Evolutionary conservation across 2,797 vertebrate genomes (phyloP), one percentile per base, ranked within the genome.

Genomic region (Pseudomugil gertrudae): DNA sequence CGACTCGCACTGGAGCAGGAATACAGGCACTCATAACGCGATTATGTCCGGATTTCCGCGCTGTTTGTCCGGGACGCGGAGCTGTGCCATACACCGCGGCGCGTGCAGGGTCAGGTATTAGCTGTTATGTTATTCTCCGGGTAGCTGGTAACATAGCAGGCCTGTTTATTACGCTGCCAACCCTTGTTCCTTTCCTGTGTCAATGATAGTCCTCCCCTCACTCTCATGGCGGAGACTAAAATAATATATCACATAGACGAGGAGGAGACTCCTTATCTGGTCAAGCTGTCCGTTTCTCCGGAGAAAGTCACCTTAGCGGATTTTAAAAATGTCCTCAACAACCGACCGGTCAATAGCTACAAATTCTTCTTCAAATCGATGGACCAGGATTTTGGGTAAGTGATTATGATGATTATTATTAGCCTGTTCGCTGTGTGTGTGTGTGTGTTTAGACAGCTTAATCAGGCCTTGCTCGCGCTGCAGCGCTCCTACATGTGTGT

Each of bases 291-390:
- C 23, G 95, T 98, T 76, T 89, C 96, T 80, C 97, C 97, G 0
- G 97, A 98, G 65, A 96, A 95, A 94, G 97, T 98, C 92, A 98
- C 97, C 68, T 91, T 99, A 90, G 95, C 95, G 51, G 97, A 99
- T 94, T 98, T 99, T 88, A 99, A 99, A 95, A 95, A 95, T 96
- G 97, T 99, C 89, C 97, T 99, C 91, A 96, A 96, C 94, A 97
- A 96, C 80, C 95, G 96, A 59, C 96, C 97, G 17, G 94, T 95
- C 89, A 95, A 95, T 78, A 95, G 94, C 95, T 99, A 98, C 94
- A 99, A 99, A 95, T 99, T 99, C 93, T 99, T 98, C 94, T 99
- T 99, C 93, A 99, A 99, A 93, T 99, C 97, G 68, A 99, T 99
- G 97, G 97, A 99, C 90, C 96, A 98, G 94, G 97, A 99, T 95